Evolutionary conservation across 2,113 vertebrate species (phyloP).

Genomic region (Acrocephalus kingi): DNA sequence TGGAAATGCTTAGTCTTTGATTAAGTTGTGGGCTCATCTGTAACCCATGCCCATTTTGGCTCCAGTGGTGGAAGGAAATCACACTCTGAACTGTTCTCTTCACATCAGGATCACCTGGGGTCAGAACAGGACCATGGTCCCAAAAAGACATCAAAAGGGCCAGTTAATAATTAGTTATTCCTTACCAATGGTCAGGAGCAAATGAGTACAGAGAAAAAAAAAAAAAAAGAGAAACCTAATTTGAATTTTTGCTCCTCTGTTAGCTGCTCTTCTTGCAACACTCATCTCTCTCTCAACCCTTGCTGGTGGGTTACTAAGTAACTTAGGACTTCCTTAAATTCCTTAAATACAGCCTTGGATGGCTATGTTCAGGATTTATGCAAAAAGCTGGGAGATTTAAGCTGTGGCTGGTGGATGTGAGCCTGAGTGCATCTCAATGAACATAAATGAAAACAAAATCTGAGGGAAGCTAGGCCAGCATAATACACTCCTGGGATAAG

Average conservation of each 20-base stretch:
- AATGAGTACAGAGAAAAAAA: background rate
- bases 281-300: background rate
- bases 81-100: background rate
- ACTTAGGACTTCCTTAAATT: background rate
- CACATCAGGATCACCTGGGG: background rate
- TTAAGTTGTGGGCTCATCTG: background rate
- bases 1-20: background rate
- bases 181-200: background rate
- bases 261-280: background rate
- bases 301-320: background rate
- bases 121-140: background rate
- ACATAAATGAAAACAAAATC: slow-evolving; percentile 29
- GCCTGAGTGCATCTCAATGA: slow-evolving; percentile 5
- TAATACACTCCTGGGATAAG: slow-evolving; percentile 20
- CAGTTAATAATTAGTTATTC: background rate
- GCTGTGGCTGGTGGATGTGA: background rate
- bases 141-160: background rate
- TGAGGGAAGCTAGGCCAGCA: slow-evolving; percentile 30
- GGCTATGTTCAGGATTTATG: background rate
- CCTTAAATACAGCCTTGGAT: background rate
- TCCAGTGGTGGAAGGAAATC: background rate
- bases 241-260: background rate
- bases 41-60: background rate
- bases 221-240: background rate
- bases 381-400: background rate